A percentile compares a stretch with the other conserved stretches of the same genome.
phyloP scores from a whole-genome alignment of 2,888 invertebrate genomes.

The Melieria omissa region DNA sequence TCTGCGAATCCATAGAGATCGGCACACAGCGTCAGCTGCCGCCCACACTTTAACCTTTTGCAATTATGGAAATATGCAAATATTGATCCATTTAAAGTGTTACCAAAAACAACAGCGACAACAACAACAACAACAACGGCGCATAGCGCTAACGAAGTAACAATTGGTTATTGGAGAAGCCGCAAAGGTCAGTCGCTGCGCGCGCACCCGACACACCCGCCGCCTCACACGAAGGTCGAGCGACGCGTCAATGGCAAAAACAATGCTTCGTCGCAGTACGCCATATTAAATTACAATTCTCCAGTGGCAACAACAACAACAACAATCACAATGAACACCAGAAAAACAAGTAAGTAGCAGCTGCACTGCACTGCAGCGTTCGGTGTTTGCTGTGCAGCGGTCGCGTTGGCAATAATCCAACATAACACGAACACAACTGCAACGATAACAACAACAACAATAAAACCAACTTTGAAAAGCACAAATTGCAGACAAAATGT shows the following conservation, averaged over 20 bases:
- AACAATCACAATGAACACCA: background rate
- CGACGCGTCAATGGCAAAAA: background rate
- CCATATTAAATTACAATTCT: slow-evolving; percentile 31
- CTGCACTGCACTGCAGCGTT: background rate
- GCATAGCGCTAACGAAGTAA: background rate
- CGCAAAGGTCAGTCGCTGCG: slow-evolving; percentile 22
- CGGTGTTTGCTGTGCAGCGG: background rate
- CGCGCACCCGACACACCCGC: background rate
- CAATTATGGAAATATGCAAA: no score
- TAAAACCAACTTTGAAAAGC: slow-evolving; percentile 17
- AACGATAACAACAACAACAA: slow-evolving; percentile 19
- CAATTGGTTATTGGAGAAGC: background rate
- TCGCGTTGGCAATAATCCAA: slow-evolving; percentile 19
- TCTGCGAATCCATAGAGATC: no score
- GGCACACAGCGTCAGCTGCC: no score
- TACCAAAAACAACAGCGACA: no score
- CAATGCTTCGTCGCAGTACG: background rate
- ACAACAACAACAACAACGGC: no score
- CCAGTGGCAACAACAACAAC: slow-evolving; percentile 3
- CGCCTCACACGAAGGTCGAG: no score
- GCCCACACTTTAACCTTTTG: no score
- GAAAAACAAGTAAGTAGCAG: background rate
- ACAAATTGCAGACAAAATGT: slow-evolving; percentile 44
- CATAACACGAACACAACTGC: background rate
- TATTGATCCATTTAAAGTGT: no score